Evolutionary conservation across 2,888 invertebrate species (phyloP).

Genomic region (Tuberolachnus salignus): DNA sequence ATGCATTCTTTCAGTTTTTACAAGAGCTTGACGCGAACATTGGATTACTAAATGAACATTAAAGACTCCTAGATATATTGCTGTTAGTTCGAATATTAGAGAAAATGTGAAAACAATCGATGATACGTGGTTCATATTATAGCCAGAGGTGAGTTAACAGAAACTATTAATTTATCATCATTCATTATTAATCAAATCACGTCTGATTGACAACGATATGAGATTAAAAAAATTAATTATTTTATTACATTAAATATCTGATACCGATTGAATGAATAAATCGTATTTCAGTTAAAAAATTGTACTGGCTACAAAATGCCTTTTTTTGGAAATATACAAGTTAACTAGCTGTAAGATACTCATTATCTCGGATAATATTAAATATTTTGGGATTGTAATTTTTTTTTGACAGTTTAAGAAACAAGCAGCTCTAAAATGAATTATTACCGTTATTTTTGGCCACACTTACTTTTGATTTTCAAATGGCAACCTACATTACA

Average conservation of each 20-base stretch:
- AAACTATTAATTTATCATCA: background rate
- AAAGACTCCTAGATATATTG: conserved; percentile 86
- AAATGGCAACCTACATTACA: too few relatives aligned
- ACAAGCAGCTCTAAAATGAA: too few relatives aligned
- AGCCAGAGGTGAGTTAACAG: conserved; percentile 70
- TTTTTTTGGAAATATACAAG: too few relatives aligned
- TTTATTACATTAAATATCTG: background rate
- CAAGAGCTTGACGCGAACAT: conserved; percentile 81
- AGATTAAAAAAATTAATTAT: background rate
- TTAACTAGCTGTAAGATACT: too few relatives aligned
- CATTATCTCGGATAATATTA: too few relatives aligned
- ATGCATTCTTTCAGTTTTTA: conserved; percentile 79
- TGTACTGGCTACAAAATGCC: too few relatives aligned
- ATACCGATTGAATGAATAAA: too few relatives aligned
- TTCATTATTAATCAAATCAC: background rate
- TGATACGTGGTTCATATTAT: conserved; percentile 78
- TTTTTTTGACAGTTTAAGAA: too few relatives aligned
- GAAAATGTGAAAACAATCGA: conserved; percentile 85
- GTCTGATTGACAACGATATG: background rate
- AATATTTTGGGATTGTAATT: too few relatives aligned
- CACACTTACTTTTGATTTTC: too few relatives aligned
- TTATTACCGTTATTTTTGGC: too few relatives aligned
- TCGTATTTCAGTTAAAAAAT: too few relatives aligned
- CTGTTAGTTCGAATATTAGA: conserved; percentile 76
- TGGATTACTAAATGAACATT: conserved; percentile 83